Evolutionary conservation across 2,888 invertebrate genomes (phyloP).

Genomic region (Xestia ashworthii): DNA sequence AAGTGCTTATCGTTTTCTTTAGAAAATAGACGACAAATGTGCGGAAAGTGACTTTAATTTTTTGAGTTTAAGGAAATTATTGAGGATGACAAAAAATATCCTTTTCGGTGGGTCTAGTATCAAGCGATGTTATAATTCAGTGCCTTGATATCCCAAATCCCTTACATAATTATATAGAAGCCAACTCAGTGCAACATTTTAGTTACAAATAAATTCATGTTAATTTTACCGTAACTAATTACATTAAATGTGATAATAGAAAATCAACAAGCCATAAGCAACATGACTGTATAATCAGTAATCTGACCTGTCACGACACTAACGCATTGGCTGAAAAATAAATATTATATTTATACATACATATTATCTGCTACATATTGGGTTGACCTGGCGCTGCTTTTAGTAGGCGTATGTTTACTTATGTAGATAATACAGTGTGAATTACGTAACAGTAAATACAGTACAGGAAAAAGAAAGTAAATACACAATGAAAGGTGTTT

Average conservation of each 20-base stretch:
- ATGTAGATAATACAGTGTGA: conserved; percentile 11
- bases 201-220: not conserved
- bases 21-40: not conserved
- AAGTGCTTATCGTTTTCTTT: not conserved
- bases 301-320: conserved; percentile 86
- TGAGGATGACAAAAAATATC: not conserved
- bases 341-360: conserved; percentile 73
- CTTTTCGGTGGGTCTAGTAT: not conserved
- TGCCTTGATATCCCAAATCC: not conserved
- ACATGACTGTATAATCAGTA: conserved; percentile 81
- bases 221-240: not conserved
- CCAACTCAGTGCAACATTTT: conserved; percentile 49
- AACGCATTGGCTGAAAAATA: conserved; percentile 87
- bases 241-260: conserved; percentile 27
- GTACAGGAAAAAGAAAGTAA: conserved; percentile 28
- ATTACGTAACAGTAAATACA: not conserved
- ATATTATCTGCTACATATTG: conserved; percentile 44
- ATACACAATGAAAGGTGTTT: not conserved
- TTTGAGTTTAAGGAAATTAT: not conserved
- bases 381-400: conserved; percentile 19
- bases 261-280: conserved; percentile 79
- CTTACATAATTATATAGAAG: not conserved
- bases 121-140: not conserved
- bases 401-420: conserved; percentile 38
- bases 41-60: not conserved